phyloP scores from a whole-genome alignment of 2,113 vertebrate species.

The Cynoglossus semilaevis region DNA sequence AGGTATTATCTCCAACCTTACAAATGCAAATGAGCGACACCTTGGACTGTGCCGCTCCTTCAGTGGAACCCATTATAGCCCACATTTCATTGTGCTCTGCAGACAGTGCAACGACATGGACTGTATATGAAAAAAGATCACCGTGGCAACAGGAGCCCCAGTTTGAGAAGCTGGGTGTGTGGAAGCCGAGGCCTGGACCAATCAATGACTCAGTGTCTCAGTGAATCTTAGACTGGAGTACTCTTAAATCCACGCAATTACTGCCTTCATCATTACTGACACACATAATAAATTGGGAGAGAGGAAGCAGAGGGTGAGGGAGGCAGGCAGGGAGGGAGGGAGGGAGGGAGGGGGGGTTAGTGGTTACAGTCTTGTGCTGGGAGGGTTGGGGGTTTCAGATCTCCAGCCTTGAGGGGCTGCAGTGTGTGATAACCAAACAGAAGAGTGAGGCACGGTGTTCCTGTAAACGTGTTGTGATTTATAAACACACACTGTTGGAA shows the following conservation, averaged over 20 bases:
- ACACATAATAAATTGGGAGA: constrained; percentile 9
- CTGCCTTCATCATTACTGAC: constrained; percentile 7
- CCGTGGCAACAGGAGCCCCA: constrained; percentile 71
- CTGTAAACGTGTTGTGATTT: background rate
- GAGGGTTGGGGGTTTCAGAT: too few species aligned
- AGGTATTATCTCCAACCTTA: constrained; percentile 40
- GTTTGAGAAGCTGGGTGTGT: constrained; percentile 53
- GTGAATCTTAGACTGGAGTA: constrained; percentile 32
- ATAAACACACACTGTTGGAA: background rate
- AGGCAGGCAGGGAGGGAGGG: too few species aligned
- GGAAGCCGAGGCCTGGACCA: constrained; percentile 46
- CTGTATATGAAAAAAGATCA: constrained; percentile 68
- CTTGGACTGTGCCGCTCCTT: constrained; percentile 39
- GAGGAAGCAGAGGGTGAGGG: too few species aligned
- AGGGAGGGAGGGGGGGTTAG: too few species aligned
- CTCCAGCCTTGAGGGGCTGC: too few species aligned
- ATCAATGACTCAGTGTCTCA: constrained; percentile 47
- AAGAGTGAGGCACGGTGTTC: background rate
- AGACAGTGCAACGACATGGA: constrained; percentile 56
- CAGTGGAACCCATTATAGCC: constrained; percentile 43
- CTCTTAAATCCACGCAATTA: constrained; percentile 30
- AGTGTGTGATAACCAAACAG: too few species aligned
- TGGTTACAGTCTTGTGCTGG: too few species aligned
- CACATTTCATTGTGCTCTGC: constrained; percentile 62
- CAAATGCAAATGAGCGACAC: constrained; percentile 61